Evolutionary conservation across 2,888 invertebrate genomes (phyloP).

Genomic region (Apamea anceps): DNA sequence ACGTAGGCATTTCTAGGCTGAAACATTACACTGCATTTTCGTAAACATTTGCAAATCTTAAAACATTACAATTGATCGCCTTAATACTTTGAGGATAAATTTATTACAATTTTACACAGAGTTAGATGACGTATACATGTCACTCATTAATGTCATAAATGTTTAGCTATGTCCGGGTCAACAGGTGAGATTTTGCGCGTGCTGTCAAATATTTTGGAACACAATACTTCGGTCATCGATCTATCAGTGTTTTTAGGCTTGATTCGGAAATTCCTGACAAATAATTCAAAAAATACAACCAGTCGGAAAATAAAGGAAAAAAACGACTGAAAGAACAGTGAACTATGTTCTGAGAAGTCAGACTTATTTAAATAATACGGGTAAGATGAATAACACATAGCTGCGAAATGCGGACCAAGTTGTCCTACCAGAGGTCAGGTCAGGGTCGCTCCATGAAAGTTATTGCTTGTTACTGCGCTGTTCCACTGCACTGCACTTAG

Average conservation of each 20-base stretch:
- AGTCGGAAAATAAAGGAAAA: not conserved
- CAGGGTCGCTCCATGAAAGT: slow-evolving; percentile 59
- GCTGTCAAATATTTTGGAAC: slow-evolving; percentile 28
- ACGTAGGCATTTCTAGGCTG: not conserved
- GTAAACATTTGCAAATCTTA: not conserved
- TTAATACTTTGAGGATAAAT: not conserved
- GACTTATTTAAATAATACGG: slow-evolving; percentile 6
- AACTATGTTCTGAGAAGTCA: slow-evolving; percentile 23
- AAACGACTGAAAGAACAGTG: slow-evolving; percentile 20
- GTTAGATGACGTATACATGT: slow-evolving; percentile 33
- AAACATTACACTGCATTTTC: slow-evolving; percentile 2
- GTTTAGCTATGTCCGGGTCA: slow-evolving; percentile 48
- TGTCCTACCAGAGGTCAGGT: slow-evolving; percentile 60
- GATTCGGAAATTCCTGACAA: slow-evolving; percentile 2
- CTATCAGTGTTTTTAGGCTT: slow-evolving; percentile 6
- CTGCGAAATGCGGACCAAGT: slow-evolving; percentile 31
- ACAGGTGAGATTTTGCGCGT: slow-evolving; percentile 30
- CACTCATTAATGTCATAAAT: slow-evolving; percentile 44
- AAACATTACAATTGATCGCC: not conserved
- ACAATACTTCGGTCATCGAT: slow-evolving; percentile 19
- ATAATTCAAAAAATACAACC: not conserved
- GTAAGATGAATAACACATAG: slow-evolving; percentile 30
- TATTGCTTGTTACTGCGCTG: slow-evolving; percentile 58
- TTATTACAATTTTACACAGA: not conserved
- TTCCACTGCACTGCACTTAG: slow-evolving; percentile 50